These are phyloP conservation scores for Plagodis pulveraria DNA, from an alignment of 2,888 invertebrate species.

Conservation along the genomic window DNA sequence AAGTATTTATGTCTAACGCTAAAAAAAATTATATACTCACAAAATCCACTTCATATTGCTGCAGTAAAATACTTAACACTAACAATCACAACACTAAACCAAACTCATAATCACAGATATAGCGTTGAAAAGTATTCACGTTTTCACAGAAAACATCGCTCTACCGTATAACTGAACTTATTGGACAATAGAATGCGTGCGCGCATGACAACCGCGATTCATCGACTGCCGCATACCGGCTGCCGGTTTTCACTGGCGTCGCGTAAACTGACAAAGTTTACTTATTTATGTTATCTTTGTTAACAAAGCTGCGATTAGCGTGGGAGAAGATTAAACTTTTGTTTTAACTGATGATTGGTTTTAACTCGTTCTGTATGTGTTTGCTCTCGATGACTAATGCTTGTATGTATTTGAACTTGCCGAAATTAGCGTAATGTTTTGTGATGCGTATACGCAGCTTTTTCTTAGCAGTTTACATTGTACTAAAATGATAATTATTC, in stretches of 20 bases:
- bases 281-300: conserved; percentile 5
- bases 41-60: conserved; percentile 41
- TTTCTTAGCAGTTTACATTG: too few species aligned
- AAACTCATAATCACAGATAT: conserved; percentile 40
- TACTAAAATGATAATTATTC: too few species aligned
- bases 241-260: conserved; percentile 11
- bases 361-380: too few species aligned
- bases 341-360: too few species aligned
- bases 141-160: conserved; percentile 37
- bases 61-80: conserved; percentile 25
- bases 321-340: conserved; percentile 4
- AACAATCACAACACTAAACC: conserved; percentile 38
- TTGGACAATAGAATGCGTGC: conserved; percentile 29
- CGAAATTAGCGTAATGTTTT: too few species aligned
- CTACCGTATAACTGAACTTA: conserved; percentile 5
- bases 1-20: too few species aligned
- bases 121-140: conserved; percentile 23
- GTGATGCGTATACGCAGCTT: too few species aligned
- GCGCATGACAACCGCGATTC: conserved; percentile 33
- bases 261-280: conserved; percentile 7
- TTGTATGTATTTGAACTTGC: too few species aligned
- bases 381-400: too few species aligned
- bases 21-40: conserved; percentile 35
- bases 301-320: conserved; percentile 2
- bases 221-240: conserved; percentile 26